phyloP scores from a whole-genome alignment of 2,797 vertebrate species.

The Dipus sagitta region DNA sequence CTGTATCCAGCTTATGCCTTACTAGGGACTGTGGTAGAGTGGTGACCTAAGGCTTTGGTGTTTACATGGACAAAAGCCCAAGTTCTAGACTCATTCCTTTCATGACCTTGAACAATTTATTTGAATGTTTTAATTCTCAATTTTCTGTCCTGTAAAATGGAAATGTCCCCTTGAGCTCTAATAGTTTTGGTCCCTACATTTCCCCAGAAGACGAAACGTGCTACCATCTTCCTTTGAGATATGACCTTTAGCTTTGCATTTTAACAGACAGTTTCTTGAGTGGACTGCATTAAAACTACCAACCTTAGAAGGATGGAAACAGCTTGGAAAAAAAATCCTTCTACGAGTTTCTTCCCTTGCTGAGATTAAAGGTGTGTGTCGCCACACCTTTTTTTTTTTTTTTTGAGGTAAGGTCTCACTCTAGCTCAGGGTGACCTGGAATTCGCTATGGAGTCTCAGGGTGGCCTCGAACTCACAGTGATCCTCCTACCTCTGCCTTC shows the following conservation, averaged over 20 bases:
- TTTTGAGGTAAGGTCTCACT: no score
- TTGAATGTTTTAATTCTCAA: not conserved
- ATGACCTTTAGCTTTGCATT: constrained; percentile 23
- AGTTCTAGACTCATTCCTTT: not conserved
- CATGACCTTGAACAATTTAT: not conserved
- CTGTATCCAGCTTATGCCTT: not conserved
- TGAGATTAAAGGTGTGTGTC: no score
- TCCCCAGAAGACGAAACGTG: not conserved
- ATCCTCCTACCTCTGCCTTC: no score
- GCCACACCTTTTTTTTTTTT: no score
- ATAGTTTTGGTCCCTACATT: not conserved
- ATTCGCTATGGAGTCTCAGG: no score
- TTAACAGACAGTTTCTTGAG: constrained; percentile 36
- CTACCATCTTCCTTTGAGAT: not conserved
- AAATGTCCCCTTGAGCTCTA: not conserved
- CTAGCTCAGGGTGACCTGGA: no score
- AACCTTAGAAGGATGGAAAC: not conserved
- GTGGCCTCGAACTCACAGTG: no score
- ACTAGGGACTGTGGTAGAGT: no score
- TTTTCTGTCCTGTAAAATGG: constrained; percentile 1
- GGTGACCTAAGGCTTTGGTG: not conserved
- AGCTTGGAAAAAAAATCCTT: not conserved
- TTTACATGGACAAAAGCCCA: no score
- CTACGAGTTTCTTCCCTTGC: constrained; percentile 52
- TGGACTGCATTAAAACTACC: not conserved